These are phyloP conservation scores for Valencia hispanica DNA, from an alignment of 2,797 vertebrate species.

Conservation along the genomic window DNA sequence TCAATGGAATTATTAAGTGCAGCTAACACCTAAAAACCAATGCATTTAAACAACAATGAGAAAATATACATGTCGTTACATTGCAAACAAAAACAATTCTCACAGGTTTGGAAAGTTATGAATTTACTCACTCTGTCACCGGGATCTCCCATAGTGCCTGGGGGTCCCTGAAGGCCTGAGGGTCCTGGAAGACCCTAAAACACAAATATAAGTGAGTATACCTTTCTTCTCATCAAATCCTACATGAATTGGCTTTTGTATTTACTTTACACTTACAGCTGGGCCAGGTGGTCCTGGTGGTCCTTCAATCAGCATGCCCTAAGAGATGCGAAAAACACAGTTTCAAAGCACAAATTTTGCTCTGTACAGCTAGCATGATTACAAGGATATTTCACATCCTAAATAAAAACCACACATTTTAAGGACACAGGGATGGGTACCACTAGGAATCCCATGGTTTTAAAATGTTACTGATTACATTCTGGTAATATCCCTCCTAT, in stretches of 20 bases:
- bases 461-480: not conserved
- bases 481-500: not conserved
- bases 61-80: not conserved
- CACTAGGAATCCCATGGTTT: not conserved
- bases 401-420: not conserved
- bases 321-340: constrained; percentile 35
- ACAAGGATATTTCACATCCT: not conserved
- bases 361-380: not conserved
- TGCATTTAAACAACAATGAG: not conserved
- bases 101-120: constrained; percentile 17
- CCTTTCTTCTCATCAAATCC: not conserved
- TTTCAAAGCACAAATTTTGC: constrained; percentile 18
- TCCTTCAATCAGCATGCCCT: constrained; percentile 99
- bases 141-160: constrained; percentile 90
- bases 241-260: not conserved
- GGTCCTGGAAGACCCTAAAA: constrained; percentile 94
- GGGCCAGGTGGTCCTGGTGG: constrained; percentile 90
- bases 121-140: constrained; percentile 91
- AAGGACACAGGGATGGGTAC: not conserved
- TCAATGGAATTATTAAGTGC: not conserved
- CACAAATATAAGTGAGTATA: constrained; percentile 46
- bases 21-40: not conserved
- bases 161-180: constrained; percentile 91
- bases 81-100: not conserved
- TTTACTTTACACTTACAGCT: constrained; percentile 82